Evolutionary conservation across 2,797 vertebrate species (phyloP), one percentile per base, ranked within the genome.

Genomic region (Cynopterus sphinx): DNA sequence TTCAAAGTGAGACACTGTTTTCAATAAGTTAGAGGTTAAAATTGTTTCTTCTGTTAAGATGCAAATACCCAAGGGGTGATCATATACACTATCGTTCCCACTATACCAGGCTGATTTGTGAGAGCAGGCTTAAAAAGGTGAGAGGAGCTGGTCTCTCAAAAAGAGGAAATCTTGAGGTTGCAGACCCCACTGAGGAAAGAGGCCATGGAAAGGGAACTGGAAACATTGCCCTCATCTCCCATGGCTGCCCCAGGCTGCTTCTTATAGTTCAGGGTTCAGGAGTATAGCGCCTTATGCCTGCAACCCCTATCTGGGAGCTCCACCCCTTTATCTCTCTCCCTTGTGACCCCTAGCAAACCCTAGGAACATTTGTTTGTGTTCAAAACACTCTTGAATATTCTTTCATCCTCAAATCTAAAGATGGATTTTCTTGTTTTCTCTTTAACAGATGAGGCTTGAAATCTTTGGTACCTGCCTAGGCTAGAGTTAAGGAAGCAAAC

Each of bases 321-420:
- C 26, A 3, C 36, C 9, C 6, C 17, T 82, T 70, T 39, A 33
- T 33, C 33, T 57, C n/a, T 46, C 53, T 67, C 22, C 31, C 8
- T 55, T 21, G 26, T 77, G 59, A 61, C 8, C 36, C 26, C 39
- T 12, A 63, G 43, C 21, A 87, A 86, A 8, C 24, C 46, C 9
- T 15, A 9, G 7, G 11, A 31, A 53, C 41, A 9, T 92, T 63
- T 87, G 26, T 57, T 61, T 59, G 17, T 67, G 24, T 82, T 91
- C 33, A 53, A 36, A 86, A 82, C 19, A 46, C 31, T 6, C 13
- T 71, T 46, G 17, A 92, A 36, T 63, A 51, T 77, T 88, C 36
- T 63, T 81, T 88, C 41, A 57, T 96, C 53, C 39, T 81, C 3
- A 0, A 26, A 7, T 19, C 24, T 94, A 55, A 95, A 94, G 57